These are phyloP conservation scores for Pampus argenteus DNA, from an alignment of 2,797 vertebrate genomes.

Conservation along the genomic window DNA sequence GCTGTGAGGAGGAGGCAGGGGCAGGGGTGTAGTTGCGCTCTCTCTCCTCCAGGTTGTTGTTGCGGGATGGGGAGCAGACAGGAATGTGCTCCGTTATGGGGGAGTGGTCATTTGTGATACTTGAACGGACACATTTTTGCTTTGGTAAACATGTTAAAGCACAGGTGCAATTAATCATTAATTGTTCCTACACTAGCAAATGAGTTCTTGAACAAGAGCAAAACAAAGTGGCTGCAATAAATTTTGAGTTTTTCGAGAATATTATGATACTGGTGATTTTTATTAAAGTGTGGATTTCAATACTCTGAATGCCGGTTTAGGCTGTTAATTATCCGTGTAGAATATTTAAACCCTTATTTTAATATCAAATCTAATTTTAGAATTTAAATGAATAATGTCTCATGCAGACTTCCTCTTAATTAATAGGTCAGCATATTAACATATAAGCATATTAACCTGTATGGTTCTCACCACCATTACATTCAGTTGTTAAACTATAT, in stretches of 20 bases:
- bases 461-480: neutral
- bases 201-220: neutral
- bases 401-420: neutral
- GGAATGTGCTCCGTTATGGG: constrained; percentile 33
- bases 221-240: neutral
- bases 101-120: constrained; percentile 56
- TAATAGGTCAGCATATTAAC: neutral
- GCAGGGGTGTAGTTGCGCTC: constrained; percentile 69
- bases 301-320: neutral
- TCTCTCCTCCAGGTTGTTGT: constrained; percentile 78
- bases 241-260: neutral
- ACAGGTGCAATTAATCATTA: neutral
- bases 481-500: neutral
- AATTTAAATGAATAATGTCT: neutral
- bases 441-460: neutral
- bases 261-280: neutral
- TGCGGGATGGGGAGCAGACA: constrained; percentile 59
- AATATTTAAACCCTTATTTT: neutral
- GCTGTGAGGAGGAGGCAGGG: constrained; percentile 72
- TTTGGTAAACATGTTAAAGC: constrained; percentile 39
- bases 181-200: neutral
- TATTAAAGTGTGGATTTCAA: neutral
- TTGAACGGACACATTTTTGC: constrained; percentile 31
- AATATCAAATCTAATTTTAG: neutral
- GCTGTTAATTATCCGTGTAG: neutral